These are phyloP conservation scores for Oncorhynchus gorbuscha DNA, from an alignment of 2,113 vertebrate genomes.

Conservation along the genomic window DNA sequence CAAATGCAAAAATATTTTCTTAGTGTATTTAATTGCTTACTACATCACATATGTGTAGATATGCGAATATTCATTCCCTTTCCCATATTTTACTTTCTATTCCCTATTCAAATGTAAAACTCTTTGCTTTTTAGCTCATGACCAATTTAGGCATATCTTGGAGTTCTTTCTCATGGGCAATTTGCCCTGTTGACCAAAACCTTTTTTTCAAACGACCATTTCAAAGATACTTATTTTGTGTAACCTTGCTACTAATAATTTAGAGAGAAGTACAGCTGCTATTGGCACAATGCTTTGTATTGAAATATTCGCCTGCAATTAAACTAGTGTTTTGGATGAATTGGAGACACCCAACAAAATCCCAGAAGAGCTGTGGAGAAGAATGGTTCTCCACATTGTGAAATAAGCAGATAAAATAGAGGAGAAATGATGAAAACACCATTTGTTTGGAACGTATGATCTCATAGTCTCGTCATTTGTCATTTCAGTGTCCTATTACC, in stretches of 20 bases:
- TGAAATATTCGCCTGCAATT: neutral
- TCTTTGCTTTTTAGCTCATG: no score
- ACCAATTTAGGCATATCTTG: no score
- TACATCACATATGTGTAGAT: no score
- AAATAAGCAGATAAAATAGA: neutral
- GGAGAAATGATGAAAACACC: neutral
- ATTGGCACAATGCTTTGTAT: neutral
- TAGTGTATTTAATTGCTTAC: no score
- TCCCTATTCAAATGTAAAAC: neutral
- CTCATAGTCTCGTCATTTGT: neutral
- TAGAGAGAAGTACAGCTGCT: neutral
- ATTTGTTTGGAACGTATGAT: neutral
- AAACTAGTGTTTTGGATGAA: neutral
- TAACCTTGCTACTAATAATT: constrained; percentile 18
- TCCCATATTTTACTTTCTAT: neutral
- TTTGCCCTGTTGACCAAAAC: neutral
- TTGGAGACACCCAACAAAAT: neutral
- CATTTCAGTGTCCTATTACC: no score
- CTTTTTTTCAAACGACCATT: neutral
- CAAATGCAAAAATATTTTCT: no score
- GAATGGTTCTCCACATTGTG: neutral
- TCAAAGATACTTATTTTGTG: constrained; percentile 20
- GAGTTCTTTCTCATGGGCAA: neutral
- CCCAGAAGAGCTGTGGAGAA: neutral
- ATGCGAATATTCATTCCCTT: neutral